Percentiles rank a stretch among this genome's conserved stretches.
These are phyloP conservation scores for Hippopotamyrus pictus DNA, from an alignment of 2,797 vertebrate genomes.

Conservation along the genomic window DNA sequence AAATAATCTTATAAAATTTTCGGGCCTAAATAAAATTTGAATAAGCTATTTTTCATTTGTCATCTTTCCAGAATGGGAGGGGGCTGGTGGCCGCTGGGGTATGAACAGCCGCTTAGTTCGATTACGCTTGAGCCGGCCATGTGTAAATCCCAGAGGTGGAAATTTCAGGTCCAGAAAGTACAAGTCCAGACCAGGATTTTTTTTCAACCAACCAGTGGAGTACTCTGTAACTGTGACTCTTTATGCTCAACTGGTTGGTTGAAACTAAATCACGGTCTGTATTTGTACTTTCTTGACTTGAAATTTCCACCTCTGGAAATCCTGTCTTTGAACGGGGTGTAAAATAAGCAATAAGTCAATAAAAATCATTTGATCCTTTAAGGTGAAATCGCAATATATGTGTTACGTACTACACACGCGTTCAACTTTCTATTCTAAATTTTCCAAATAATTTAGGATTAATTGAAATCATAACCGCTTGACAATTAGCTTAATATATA, in stretches of 20 bases:
- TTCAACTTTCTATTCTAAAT: not conserved
- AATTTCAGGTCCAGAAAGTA: too few relatives aligned
- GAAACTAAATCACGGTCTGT: too few relatives aligned
- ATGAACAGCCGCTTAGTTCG: not conserved
- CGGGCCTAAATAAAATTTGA: not conserved
- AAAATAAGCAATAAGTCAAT: not conserved
- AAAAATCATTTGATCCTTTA: not conserved
- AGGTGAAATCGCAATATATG: not conserved
- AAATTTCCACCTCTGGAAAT: too few relatives aligned
- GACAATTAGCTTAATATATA: not conserved
- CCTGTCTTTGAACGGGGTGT: not conserved
- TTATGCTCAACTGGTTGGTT: too few relatives aligned
- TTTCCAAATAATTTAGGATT: not conserved
- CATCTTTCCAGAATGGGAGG: not conserved
- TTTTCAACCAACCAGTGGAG: too few relatives aligned
- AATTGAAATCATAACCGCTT: not conserved
- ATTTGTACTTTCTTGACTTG: too few relatives aligned
- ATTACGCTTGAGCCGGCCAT: not conserved
- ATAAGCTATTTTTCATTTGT: not conserved
- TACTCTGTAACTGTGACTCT: too few relatives aligned
- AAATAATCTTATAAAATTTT: not conserved
- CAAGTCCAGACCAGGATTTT: too few relatives aligned
- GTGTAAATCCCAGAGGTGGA: not conserved
- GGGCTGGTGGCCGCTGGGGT: not conserved
- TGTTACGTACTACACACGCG: not conserved